Evolutionary conservation across 1,140 invertebrate genomes (phyloP), one percentile per base, ranked within the genome.

Genomic region (Drosophila lini): DNA sequence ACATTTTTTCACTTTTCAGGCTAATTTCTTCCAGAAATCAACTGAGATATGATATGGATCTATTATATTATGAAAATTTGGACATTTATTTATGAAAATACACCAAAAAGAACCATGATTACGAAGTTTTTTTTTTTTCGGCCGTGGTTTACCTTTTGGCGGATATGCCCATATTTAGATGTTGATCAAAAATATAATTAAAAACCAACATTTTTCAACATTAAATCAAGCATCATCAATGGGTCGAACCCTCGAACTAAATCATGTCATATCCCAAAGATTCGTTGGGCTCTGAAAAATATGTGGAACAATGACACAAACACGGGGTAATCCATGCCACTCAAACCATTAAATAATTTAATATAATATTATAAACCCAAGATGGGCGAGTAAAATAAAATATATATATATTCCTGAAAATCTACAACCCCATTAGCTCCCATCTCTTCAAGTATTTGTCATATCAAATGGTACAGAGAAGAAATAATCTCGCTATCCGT

Each of bases 281-380:
- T 48, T 53, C 31, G 67, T 55, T 69, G 32, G 62, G 67, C 67
- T 69, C 67, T 67, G 8, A 67, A 67, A 31, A 67, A 13, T 67
- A 69, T 69, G 38, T 53, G 15, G 62, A 65, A 19, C 62, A 69
- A 64, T 41, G 40, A 13, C 16, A 48, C 11, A 34, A 6, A 34
- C 34, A 10, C 9, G 13, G 10, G 9, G 19, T 13, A 11, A 34
- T 36, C n/a, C 22, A 53, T n/a, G 32, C 28, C 6, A 25, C 19
- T 38, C 38, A 25, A 50, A 10, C 10, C 16, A 38, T 63, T 8
- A 16, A 63, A 44, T 32, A 41, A 41, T 32, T 34, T 11, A 10
- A 10, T 32, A 16, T 22, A 41, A 41, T 32, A 50, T 16, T 15
- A 16, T 2, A n/a, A 62, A 10, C 0, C 13, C 9, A n/a, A 38